phyloP scores from a whole-genome alignment of 1,140 invertebrate species.

The Pectinophora gossypiella region DNA sequence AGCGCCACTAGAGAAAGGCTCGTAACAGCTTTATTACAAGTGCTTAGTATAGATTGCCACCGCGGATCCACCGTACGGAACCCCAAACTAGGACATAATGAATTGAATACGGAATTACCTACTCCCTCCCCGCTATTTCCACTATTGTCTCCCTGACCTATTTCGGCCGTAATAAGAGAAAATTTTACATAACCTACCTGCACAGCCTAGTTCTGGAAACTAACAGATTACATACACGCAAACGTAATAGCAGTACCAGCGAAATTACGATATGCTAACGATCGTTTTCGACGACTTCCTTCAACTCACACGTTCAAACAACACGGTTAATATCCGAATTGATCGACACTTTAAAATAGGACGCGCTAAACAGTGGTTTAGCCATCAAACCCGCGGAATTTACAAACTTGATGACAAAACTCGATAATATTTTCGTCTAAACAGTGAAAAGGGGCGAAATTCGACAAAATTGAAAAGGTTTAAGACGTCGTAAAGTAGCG shows the following conservation, averaged over 20 bases:
- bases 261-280: slow-evolving; percentile 1
- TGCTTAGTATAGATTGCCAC: slow-evolving; percentile 4
- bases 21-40: slow-evolving; percentile 1
- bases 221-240: background rate
- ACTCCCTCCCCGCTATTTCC: slow-evolving; percentile 11
- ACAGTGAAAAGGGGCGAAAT: no score
- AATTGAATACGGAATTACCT: slow-evolving; percentile 26
- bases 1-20: background rate
- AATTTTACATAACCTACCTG: background rate
- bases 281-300: background rate
- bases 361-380: no score
- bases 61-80: background rate
- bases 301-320: background rate
- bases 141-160: slow-evolving; percentile 54
- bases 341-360: background rate
- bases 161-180: slow-evolving; percentile 18
- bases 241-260: background rate
- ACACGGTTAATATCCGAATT: background rate
- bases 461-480: background rate
- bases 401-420: no score
- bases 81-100: slow-evolving; percentile 15
- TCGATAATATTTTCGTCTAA: no score
- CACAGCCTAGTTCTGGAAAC: background rate
- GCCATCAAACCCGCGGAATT: no score
- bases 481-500: no score